Conservation (phyloP, 2,888 invertebrate species). For the Drosophila meridiana region DNA sequence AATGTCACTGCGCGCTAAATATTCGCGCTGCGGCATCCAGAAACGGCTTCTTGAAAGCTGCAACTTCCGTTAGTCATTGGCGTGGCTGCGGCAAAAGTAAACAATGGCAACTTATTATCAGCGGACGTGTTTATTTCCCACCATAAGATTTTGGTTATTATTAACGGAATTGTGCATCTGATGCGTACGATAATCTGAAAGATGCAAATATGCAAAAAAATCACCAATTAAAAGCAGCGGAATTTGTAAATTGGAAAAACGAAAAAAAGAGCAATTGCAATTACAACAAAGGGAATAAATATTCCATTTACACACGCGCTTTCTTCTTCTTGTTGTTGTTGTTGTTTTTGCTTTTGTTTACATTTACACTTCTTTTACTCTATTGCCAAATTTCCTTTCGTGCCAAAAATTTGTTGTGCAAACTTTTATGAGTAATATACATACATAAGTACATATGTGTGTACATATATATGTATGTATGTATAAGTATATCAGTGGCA, state of each 20-base stretch:
- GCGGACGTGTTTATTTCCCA: constrained; percentile 46
- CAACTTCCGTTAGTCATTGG: constrained; percentile 67
- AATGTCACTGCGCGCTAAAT: constrained; percentile 51
- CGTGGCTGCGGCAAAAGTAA: constrained; percentile 31
- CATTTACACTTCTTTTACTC: constrained; percentile 17
- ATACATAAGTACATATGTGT: not conserved
- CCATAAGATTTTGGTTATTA: constrained; percentile 3
- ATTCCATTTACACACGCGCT: constrained; percentile 9
- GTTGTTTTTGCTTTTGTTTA: constrained; percentile 1
- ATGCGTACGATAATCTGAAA: constrained; percentile 48
- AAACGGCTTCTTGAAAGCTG: constrained; percentile 40
- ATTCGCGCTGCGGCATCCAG: constrained; percentile 5
- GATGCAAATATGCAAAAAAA: constrained; percentile 13
- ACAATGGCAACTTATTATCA: constrained; percentile 53
- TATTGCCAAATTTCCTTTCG: constrained; percentile 45
- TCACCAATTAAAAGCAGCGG: not conserved
- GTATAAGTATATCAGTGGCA: not conserved
- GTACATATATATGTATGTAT: not conserved
- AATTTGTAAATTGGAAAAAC: constrained; percentile 2
- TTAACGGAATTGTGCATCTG: constrained; percentile 32
- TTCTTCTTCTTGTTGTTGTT: constrained; percentile 12
- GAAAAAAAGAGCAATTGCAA: not conserved
- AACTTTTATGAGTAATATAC: constrained; percentile 20
- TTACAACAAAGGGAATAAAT: constrained; percentile 11
- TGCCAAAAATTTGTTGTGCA: constrained; percentile 41